Evolutionary conservation across 64 coral and sea anemone genomes (phyloP), one percentile per base, ranked within the genome.

Genomic region (Orbicella faveolata): DNA sequence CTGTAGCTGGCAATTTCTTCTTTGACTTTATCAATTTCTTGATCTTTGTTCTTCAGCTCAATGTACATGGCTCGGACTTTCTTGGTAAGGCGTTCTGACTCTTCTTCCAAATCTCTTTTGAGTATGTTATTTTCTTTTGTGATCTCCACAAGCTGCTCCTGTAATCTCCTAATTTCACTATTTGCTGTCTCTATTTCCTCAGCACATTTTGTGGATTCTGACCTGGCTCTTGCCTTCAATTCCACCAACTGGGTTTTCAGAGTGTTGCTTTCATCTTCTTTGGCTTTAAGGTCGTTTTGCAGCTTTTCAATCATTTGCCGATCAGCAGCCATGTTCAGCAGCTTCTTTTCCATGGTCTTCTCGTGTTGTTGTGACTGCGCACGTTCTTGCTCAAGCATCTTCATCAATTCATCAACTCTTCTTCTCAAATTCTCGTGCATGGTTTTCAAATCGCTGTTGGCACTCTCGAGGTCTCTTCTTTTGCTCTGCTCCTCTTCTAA

Each of bases 231-330:
- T 57, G 89, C 75, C 88, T 85, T 96, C 16, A 89, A 61, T 11
- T 81, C 83, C 13, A 36, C 61, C 6, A 87, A 68, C 34, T 77
- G 72, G 34, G 84, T 14, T 12, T 94, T 88, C 23, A 94, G 25
- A 25, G 63, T 23, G 66, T 37, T 81, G 34, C 84, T 70, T 68
- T 97, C 95, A 37, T 94, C 53, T 61, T 87, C 79, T 70, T 90
- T 97, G 41, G 78, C 63, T 78, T 73, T 41, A 0, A 94, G 26
- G 10, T 97, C 95, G 35, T 53, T 85, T n/a, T 79, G 76, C 34
- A 91, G 36, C 39, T 94, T 94, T 34, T 98, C 96, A 53, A 84
- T 92, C 52, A 92, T 91, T 51, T 90, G 82, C 23, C 93, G 61
- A 76, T 98, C 89, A 59, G 85, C 90, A 23, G 79, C 92, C 80